Evolutionary conservation across 2,797 vertebrate genomes (phyloP).

Genomic region (Sebastes matsubarae): DNA sequence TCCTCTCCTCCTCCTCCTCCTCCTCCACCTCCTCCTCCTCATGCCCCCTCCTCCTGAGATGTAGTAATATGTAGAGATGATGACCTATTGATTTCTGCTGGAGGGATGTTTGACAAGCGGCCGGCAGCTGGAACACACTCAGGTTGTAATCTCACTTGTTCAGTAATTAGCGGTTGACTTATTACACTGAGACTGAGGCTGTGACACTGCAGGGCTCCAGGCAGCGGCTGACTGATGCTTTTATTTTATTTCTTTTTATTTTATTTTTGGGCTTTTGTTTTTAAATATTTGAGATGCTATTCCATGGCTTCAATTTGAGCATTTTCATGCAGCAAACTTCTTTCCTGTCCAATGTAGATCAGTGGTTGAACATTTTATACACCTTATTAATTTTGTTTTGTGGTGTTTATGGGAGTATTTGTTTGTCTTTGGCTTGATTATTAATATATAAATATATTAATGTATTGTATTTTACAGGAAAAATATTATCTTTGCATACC

Average conservation of each 20-base stretch:
- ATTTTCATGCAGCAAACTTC: not conserved
- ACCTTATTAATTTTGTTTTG: not conserved
- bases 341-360: not conserved
- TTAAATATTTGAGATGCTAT: not conserved
- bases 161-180: conserved; percentile 67
- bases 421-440: not conserved
- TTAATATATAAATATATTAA: not conserved
- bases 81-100: conserved; percentile 74
- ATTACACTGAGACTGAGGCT: conserved; percentile 32
- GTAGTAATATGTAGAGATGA: conserved; percentile 72
- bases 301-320: not conserved
- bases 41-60: conserved; percentile 20
- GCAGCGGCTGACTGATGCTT: not conserved
- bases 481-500: not conserved
- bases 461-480: not conserved
- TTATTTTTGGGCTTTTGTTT: not conserved
- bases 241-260: not conserved
- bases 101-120: conserved; percentile 65
- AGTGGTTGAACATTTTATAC: not conserved
- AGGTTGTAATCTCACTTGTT: conserved; percentile 75
- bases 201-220: conserved; percentile 20
- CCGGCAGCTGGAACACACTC: conserved; percentile 51
- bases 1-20: too few relatives aligned
- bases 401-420: not conserved
- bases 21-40: not conserved